phyloP scores from a whole-genome alignment of 2,888 invertebrate species.

The Caenorhabditis imperialis region DNA sequence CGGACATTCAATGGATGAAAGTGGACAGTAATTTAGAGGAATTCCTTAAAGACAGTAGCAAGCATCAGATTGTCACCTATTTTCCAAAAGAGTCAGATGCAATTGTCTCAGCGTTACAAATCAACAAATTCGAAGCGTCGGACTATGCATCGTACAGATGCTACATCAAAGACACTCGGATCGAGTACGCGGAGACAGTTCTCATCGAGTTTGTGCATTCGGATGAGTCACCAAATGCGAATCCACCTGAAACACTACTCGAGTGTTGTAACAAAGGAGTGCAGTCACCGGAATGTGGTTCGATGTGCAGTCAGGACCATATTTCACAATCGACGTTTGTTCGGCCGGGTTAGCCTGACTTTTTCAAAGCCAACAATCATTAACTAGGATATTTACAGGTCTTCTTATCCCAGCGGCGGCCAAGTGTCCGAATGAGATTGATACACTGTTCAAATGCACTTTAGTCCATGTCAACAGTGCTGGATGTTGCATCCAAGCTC shows the following conservation, averaged over 20 bases:
- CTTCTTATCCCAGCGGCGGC: conserved; percentile 3
- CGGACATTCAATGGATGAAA: conserved; percentile 50
- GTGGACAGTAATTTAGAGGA: neutral
- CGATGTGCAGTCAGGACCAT: conserved; percentile 19
- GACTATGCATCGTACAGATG: conserved; percentile 53
- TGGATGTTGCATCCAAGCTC: conserved; percentile 58
- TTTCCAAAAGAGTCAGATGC: too few species aligned
- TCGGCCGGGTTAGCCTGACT: conserved; percentile 30
- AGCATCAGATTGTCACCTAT: conserved; percentile 11
- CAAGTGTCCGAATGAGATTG: conserved; percentile 50
- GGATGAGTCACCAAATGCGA: conserved; percentile 4
- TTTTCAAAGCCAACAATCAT: neutral
- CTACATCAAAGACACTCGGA: conserved; percentile 36
- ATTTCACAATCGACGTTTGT: neutral
- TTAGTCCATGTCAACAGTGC: conserved; percentile 32
- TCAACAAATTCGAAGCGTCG: conserved; percentile 18
- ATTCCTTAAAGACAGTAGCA: neutral
- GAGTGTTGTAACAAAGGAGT: conserved; percentile 57
- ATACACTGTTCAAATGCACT: conserved; percentile 56
- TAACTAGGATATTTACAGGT: neutral
- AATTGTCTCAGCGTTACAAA: conserved; percentile 48
- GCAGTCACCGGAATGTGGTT: conserved; percentile 38
- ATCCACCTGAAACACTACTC: conserved; percentile 53
- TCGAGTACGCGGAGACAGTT: conserved; percentile 41
- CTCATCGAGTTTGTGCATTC: conserved; percentile 3